Conservation (phyloP, 2,888 invertebrate genomes). For the Cerceris rybyensis region DNA sequence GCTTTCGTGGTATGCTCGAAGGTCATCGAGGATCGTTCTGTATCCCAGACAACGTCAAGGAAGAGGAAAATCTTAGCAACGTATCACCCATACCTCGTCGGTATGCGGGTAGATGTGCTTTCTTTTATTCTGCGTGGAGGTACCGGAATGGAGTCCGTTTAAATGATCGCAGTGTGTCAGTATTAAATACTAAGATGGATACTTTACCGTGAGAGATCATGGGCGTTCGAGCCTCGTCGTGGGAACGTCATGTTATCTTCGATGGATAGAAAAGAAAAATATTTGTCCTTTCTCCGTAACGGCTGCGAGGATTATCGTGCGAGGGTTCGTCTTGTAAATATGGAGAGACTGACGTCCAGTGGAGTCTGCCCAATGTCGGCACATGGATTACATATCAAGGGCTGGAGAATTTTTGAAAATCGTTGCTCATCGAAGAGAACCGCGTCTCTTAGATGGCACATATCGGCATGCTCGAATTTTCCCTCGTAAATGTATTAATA, state of each 20-base stretch:
- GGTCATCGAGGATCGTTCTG: slow-evolving; percentile 39
- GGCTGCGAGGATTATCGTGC: slow-evolving; percentile 34
- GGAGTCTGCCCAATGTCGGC: slow-evolving; percentile 41
- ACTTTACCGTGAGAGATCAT: too few relatives aligned
- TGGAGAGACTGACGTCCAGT: slow-evolving; percentile 32
- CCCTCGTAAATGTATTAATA: neutral
- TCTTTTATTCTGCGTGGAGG: neutral
- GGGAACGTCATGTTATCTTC: too few relatives aligned
- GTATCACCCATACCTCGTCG: neutral
- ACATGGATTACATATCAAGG: slow-evolving; percentile 64
- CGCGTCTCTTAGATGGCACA: slow-evolving; percentile 3
- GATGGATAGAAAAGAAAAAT: too few relatives aligned
- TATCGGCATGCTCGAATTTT: too few relatives aligned
- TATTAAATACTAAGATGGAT: slow-evolving; percentile 16
- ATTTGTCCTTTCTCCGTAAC: slow-evolving; percentile 1
- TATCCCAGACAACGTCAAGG: neutral
- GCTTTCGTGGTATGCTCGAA: slow-evolving; percentile 3
- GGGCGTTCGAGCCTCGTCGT: too few relatives aligned
- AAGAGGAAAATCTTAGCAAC: neutral
- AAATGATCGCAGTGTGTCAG: slow-evolving; percentile 15
- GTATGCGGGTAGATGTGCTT: too few relatives aligned
- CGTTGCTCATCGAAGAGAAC: slow-evolving; percentile 38
- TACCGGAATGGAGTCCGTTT: neutral
- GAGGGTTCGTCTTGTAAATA: slow-evolving; percentile 49
- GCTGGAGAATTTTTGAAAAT: slow-evolving; percentile 35